phyloP scores from a whole-genome alignment of 1,140 invertebrate genomes.

The Contarinia nasturtii region DNA sequence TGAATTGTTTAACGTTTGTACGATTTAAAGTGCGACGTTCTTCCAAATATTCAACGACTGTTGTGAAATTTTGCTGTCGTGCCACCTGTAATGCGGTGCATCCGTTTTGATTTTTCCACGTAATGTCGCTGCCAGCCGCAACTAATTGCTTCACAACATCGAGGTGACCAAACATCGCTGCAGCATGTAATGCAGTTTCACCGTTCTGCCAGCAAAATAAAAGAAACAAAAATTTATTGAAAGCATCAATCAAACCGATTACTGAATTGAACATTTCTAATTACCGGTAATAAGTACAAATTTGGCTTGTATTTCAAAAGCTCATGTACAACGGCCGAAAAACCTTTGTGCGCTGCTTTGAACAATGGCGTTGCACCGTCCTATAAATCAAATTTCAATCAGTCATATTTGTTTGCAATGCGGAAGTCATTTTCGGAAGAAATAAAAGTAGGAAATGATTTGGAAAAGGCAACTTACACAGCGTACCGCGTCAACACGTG shows the following conservation, averaged over 20 bases:
- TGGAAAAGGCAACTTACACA: constrained; percentile 30
- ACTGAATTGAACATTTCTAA: constrained; percentile 9
- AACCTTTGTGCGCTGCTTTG: constrained; percentile 85
- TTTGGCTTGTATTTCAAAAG: constrained; percentile 66
- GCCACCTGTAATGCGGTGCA: constrained; percentile 45
- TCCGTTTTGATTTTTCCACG: constrained; percentile 46
- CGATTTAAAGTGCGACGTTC: constrained; percentile 8
- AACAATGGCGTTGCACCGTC: constrained; percentile 79
- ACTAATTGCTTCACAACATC: constrained; percentile 58
- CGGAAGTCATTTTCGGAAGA: no score
- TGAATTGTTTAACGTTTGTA: no score
- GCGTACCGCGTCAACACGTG: constrained; percentile 58
- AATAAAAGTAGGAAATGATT: constrained; percentile 29
- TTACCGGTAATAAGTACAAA: constrained; percentile 61
- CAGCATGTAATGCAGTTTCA: constrained; percentile 73
- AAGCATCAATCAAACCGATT: not conserved
- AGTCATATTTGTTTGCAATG: no score
- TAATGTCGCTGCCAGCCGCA: constrained; percentile 45
- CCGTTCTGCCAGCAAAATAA: constrained; percentile 49
- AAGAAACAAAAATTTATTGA: constrained; percentile 2
- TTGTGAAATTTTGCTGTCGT: constrained; percentile 18
- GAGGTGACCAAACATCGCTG: constrained; percentile 71
- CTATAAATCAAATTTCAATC: constrained; percentile 29
- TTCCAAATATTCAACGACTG: constrained; percentile 20
- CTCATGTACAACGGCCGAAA: constrained; percentile 65